Conservation (phyloP, 2,888 invertebrate genomes). For the Parnassius glacialis region DNA sequence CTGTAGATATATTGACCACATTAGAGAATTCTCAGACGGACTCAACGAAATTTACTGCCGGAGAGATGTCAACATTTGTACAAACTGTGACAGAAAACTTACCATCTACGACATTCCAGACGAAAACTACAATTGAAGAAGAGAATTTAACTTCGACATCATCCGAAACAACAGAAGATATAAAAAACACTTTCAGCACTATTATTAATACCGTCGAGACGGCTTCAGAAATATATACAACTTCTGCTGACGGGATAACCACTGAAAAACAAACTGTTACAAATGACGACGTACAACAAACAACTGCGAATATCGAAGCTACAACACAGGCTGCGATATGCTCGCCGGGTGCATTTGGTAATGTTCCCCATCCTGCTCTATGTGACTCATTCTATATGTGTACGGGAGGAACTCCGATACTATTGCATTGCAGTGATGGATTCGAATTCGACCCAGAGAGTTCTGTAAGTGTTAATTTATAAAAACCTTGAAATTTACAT, state of each 20-base stretch:
- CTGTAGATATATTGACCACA: too few species aligned
- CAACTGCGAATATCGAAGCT: neutral
- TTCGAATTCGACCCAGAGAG: conserved; percentile 31
- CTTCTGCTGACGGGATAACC: neutral
- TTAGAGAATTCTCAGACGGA: too few species aligned
- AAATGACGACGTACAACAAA: neutral
- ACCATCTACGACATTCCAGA: too few species aligned
- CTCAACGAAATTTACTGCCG: too few species aligned
- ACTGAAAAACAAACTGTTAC: neutral
- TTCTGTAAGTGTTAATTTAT: conserved; percentile 22
- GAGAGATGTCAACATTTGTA: too few species aligned
- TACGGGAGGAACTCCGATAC: conserved; percentile 30
- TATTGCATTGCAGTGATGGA: conserved; percentile 32
- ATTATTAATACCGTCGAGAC: neutral
- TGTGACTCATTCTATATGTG: conserved; percentile 49
- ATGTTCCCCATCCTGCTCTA: conserved; percentile 41
- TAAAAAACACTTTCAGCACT: neutral
- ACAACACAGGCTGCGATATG: conserved; percentile 33
- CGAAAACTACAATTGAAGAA: neutral
- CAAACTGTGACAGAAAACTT: too few species aligned
- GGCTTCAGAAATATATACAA: neutral
- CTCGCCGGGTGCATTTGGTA: conserved; percentile 36
- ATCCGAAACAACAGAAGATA: neutral
- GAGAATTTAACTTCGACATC: neutral
- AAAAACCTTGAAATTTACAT: neutral